Percentiles rank a stretch among this genome's conserved stretches.
Evolutionary conservation across 2,888 invertebrate species (phyloP).

Genomic region (Caenorhabditis afra): DNA sequence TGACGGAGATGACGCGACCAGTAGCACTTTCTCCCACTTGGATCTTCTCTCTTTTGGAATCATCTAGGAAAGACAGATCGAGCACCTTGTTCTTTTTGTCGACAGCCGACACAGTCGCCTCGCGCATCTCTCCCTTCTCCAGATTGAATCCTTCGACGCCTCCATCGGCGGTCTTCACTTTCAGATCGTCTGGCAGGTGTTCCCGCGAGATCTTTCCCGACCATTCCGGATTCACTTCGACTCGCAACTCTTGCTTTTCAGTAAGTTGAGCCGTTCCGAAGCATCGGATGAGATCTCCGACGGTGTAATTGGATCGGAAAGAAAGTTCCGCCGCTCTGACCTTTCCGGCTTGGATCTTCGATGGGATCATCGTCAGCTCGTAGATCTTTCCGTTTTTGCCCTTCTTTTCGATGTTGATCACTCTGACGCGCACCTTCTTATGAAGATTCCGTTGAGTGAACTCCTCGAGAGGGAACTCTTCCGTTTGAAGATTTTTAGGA

Average conservation of each 20-base stretch:
- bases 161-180: conserved; percentile 28
- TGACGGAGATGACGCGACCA: conserved; percentile 44
- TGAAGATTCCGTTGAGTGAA: conserved; percentile 58
- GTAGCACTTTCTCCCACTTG: conserved; percentile 22
- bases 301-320: conserved; percentile 52
- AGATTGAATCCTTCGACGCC: conserved; percentile 35
- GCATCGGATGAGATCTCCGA: conserved; percentile 54
- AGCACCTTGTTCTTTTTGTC: conserved; percentile 32
- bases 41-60: conserved; percentile 15
- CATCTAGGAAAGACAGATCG: conserved; percentile 23
- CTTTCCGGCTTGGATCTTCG: conserved; percentile 56
- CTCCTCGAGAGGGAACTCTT: conserved; percentile 36
- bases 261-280: conserved; percentile 38
- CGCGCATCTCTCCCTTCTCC: conserved; percentile 35
- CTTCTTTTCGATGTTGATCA: conserved; percentile 55
- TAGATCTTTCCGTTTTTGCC: conserved; percentile 48
- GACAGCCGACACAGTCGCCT: conserved; percentile 36
- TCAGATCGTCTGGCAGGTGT: conserved; percentile 42
- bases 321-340: conserved; percentile 43
- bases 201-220: conserved; percentile 55
- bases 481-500: conserved; percentile 39
- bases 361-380: conserved; percentile 62
- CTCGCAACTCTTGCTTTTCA: conserved; percentile 31
- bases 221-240: conserved; percentile 58
- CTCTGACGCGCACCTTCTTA: conserved; percentile 52